Evolutionary conservation across 2,888 invertebrate genomes (phyloP).

Genomic region (Julus scanicus): DNA sequence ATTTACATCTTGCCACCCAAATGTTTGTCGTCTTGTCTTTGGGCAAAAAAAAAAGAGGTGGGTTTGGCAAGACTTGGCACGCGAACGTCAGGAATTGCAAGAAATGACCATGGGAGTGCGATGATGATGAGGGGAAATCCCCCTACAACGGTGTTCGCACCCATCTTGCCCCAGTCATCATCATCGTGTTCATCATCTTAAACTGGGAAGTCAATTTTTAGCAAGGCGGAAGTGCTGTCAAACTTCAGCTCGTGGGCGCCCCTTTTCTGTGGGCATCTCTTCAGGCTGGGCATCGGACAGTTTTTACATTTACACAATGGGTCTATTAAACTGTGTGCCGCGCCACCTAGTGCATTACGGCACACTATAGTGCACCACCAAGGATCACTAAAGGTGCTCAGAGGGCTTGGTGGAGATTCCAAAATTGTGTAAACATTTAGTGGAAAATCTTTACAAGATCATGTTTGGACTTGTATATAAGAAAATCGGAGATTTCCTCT

Average conservation of each 20-base stretch:
- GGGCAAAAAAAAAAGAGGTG: not conserved
- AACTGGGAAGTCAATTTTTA: conserved; percentile 32
- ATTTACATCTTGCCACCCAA: conserved; percentile 53
- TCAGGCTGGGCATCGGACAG: not conserved
- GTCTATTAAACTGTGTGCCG: no score
- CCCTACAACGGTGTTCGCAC: not conserved
- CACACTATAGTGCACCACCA: no score
- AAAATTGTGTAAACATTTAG: no score
- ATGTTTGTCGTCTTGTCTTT: conserved; percentile 44
- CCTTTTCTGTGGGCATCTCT: not conserved
- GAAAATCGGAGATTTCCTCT: no score
- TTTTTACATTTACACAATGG: not conserved
- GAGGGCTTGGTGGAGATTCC: no score
- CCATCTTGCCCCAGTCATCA: conserved; percentile 31
- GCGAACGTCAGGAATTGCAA: conserved; percentile 1
- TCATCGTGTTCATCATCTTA: conserved; percentile 40
- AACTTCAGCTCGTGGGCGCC: not conserved
- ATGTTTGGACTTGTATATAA: no score
- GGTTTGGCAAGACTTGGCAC: conserved; percentile 22
- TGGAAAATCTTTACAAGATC: no score
- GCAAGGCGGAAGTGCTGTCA: conserved; percentile 35
- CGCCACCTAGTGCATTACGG: no score
- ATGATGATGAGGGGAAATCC: conserved; percentile 5
- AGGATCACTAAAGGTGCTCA: no score
- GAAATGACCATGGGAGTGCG: conserved; percentile 13